These are phyloP conservation scores for Eumerus sabulonum DNA, from an alignment of 2,888 invertebrate species.

Conservation along the genomic window DNA sequence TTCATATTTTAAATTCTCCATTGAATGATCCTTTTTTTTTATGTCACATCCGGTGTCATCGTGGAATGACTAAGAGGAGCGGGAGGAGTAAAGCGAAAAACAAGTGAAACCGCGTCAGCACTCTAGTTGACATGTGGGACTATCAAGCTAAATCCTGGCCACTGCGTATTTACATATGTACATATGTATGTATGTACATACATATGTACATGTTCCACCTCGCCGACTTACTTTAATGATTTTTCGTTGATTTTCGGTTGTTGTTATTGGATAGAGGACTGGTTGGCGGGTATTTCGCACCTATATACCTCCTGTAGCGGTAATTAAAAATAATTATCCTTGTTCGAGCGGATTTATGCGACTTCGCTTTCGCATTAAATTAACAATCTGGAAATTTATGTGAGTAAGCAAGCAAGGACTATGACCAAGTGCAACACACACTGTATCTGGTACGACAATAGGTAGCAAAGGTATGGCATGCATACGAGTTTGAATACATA, in stretches of 20 bases:
- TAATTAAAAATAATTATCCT: conserved; percentile 77
- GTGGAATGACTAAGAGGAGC: not conserved
- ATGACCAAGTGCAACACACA: too few relatives aligned
- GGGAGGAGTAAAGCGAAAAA: too few relatives aligned
- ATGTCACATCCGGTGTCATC: not conserved
- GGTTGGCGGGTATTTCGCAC: conserved; percentile 43
- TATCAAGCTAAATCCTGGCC: too few relatives aligned
- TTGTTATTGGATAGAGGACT: not conserved
- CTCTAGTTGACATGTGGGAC: too few relatives aligned
- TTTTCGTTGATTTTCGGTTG: not conserved
- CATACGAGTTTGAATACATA: too few relatives aligned
- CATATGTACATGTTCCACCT: too few relatives aligned
- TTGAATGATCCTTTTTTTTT: conserved; percentile 22
- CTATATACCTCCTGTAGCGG: conserved; percentile 60
- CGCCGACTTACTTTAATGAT: not conserved
- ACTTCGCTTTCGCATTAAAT: conserved; percentile 67
- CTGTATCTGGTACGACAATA: too few relatives aligned
- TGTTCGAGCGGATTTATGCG: conserved; percentile 72
- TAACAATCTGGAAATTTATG: conserved; percentile 65
- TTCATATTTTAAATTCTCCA: conserved; percentile 39
- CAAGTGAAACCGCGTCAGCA: too few relatives aligned
- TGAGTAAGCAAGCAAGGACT: conserved; percentile 11
- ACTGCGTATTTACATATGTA: conserved; percentile 47
- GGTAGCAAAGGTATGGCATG: too few relatives aligned
- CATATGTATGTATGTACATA: too few relatives aligned